Base-by-base conservation (phyloP, 2,113 vertebrate species). In the Larimichthys crocea region DNA sequence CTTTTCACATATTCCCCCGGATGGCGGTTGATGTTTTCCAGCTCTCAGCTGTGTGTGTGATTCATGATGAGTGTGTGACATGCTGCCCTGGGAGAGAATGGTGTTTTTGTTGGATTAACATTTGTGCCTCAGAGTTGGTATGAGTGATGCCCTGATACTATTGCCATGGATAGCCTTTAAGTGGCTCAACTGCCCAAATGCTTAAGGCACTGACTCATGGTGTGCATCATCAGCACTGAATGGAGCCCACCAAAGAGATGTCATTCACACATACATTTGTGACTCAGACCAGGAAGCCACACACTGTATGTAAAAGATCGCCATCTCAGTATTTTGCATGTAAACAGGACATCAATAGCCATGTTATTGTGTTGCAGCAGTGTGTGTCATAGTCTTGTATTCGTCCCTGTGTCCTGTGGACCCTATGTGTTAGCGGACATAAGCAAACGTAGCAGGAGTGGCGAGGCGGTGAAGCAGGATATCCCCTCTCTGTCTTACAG, bases 401-500 rank as follows among this genome's bases (percentile, higher is more conserved):
- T 87, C 75, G 81, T 83, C 83, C 63, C 59, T 19, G 65, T 73
- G 83, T 91, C 89, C 89, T 88, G 84, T 89, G 83, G 82, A 80
- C 84, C 77, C 55, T 42, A 63, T 69, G 68, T 64, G 75, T 77
- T 79, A 75, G 77, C 78, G 80, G 84, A 86, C 83, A 82, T 52
- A 73, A 76, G 87, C 62, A 77, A 88, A 59, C 26, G 17, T 77
- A 85, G 85, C 75, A 63, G 79, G 57, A 71, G 82, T 65, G 73
- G 50, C 2, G 72, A 70, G 64, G 83, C 73, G 29, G 66, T 52
- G 52, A 87, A 83, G 83, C 93, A 93, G 93, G 93, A 94, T 93
- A 89, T 94, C 93, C 93, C 86, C 61, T 69, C 91, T 92, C 86
- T 93, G 91, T 93, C 89, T 92, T 92, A 83, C 86, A 87, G 60